Conservation (phyloP, 2,797 vertebrate species). For the Crossoptilon crossoptilon region DNA sequence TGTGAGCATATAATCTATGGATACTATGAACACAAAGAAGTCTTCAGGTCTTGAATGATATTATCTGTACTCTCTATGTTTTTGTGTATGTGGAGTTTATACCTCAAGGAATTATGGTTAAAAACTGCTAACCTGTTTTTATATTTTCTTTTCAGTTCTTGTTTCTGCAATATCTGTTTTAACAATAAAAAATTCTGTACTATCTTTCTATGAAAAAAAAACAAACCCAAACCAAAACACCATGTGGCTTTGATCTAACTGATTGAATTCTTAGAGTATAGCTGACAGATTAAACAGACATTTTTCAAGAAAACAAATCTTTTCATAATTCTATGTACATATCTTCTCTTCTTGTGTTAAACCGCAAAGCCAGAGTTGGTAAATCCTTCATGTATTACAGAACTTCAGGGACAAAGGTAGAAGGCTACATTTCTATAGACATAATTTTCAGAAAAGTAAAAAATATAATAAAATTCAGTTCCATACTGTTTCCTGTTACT, state of each 20-base stretch:
- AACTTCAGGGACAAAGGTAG: neutral
- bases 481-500: neutral
- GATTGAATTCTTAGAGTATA: neutral
- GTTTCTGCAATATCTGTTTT: neutral
- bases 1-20: neutral
- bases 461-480: neutral
- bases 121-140: neutral
- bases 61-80: neutral
- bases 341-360: neutral
- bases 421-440: neutral
- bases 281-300: conserved; percentile 9
- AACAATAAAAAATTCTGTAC: neutral
- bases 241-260: neutral
- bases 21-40: neutral
- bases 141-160: neutral
- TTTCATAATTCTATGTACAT: neutral
- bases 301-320: neutral
- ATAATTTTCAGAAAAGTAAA: neutral
- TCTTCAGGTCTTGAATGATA: neutral
- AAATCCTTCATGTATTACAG: neutral
- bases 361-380: neutral
- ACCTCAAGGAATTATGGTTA: neutral
- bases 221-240: neutral
- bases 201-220: neutral
- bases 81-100: neutral